phyloP scores from a whole-genome alignment of 1,140 invertebrate genomes.

The Saccostrea glomerata region DNA sequence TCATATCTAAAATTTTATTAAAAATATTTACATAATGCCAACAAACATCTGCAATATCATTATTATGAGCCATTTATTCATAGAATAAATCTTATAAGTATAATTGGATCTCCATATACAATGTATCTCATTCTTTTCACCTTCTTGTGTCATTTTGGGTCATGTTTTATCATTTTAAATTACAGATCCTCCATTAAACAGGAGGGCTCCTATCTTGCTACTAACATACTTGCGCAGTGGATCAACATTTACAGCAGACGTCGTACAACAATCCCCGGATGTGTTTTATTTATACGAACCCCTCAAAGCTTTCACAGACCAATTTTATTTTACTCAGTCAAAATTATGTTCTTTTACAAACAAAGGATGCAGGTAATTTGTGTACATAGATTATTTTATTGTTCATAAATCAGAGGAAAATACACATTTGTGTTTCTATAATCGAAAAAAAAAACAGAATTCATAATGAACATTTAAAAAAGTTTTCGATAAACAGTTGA shows the following conservation, averaged over 20 bases:
- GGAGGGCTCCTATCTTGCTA: slow-evolving; percentile 39
- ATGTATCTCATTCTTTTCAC: too few relatives aligned
- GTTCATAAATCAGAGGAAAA: too few relatives aligned
- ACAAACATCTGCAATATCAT: too few relatives aligned
- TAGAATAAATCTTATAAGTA: too few relatives aligned
- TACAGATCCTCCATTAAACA: slow-evolving; percentile 9
- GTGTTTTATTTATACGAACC: slow-evolving; percentile 68
- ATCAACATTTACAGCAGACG: slow-evolving; percentile 65
- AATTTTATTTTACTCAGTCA: slow-evolving; percentile 34
- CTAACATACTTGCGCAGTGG: slow-evolving; percentile 69
- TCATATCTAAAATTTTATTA: too few relatives aligned
- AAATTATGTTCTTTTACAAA: neutral
- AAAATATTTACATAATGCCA: too few relatives aligned
- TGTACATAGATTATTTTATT: neutral
- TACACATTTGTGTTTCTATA: too few relatives aligned
- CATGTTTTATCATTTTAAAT: neutral
- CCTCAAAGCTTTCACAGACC: slow-evolving; percentile 39
- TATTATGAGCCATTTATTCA: too few relatives aligned
- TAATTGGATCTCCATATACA: too few relatives aligned
- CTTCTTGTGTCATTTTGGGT: neutral
- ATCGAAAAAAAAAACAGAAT: too few relatives aligned
- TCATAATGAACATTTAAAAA: too few relatives aligned
- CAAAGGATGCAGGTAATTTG: slow-evolving; percentile 38
- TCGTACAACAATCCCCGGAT: slow-evolving; percentile 62
- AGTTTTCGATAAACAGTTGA: too few relatives aligned